phyloP scores from a whole-genome alignment of 2,888 invertebrate genomes.

The Metalampra italica region DNA sequence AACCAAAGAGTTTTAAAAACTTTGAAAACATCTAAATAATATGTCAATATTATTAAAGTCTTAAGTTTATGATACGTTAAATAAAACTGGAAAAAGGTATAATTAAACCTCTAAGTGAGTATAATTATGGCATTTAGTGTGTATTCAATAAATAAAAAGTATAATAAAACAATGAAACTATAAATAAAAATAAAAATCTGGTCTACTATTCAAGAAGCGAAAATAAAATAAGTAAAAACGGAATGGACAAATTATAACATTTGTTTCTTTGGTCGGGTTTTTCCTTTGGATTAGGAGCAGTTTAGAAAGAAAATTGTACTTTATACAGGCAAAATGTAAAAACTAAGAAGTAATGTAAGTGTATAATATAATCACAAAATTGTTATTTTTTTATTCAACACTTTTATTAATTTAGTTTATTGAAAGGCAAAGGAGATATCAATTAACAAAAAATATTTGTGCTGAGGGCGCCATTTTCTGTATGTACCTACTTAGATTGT shows the following conservation, averaged over 20 bases:
- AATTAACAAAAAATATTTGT: too few relatives aligned
- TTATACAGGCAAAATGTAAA: conserved; percentile 40
- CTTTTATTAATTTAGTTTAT: too few relatives aligned
- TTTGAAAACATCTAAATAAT: too few relatives aligned
- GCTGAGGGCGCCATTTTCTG: too few relatives aligned
- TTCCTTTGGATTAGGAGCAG: conserved; percentile 44
- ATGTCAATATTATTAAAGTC: too few relatives aligned
- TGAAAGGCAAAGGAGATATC: too few relatives aligned
- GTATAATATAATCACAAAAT: not conserved
- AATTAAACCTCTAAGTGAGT: too few relatives aligned
- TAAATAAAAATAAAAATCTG: not conserved
- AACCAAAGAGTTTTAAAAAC: not conserved
- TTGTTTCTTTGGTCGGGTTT: conserved; percentile 10
- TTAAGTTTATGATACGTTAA: too few relatives aligned
- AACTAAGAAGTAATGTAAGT: too few relatives aligned
- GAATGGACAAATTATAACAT: conserved; percentile 36
- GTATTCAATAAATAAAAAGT: not conserved
- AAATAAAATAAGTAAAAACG: not conserved
- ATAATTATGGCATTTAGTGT: not conserved
- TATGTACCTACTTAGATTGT: too few relatives aligned
- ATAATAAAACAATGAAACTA: not conserved
- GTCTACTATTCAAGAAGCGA: not conserved
- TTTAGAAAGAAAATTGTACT: conserved; percentile 58
- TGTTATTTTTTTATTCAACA: not conserved
- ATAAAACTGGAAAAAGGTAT: too few relatives aligned